A percentile compares a stretch with the other conserved stretches of the same genome.
phyloP scores from a whole-genome alignment of 1,140 invertebrate genomes.

The Holcopasites calliopsidis region DNA sequence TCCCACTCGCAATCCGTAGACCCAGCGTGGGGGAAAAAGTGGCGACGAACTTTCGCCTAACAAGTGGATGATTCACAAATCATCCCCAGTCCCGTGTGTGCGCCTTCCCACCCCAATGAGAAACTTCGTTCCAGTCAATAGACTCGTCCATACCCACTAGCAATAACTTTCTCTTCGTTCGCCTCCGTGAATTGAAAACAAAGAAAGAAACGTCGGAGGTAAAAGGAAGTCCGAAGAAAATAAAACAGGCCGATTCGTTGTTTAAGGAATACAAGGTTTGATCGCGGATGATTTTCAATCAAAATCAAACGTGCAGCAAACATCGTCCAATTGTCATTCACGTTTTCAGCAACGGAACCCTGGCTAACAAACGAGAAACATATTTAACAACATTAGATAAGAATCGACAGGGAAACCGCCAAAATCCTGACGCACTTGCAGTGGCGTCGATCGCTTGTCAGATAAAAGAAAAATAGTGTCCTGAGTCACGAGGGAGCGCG shows the following conservation, averaged over 20 bases:
- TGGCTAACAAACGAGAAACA: background rate
- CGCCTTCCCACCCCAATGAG: conserved; percentile 9
- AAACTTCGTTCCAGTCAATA: conserved; percentile 57
- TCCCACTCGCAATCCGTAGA: background rate
- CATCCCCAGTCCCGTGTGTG: conserved; percentile 64
- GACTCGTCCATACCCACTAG: conserved; percentile 12
- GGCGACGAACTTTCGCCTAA: conserved; percentile 67
- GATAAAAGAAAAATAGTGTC: conserved; percentile 50
- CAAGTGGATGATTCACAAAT: conserved; percentile 75
- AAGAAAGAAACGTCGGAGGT: background rate
- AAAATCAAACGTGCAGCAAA: conserved; percentile 10
- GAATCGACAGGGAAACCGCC: background rate
- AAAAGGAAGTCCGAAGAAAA: background rate
- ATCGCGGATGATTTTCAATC: conserved; percentile 42
- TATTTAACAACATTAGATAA: conserved; percentile 21
- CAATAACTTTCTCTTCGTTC: conserved; percentile 51
- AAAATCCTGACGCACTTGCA: background rate
- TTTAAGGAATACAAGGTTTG: conserved; percentile 41
- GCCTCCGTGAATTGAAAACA: conserved; percentile 43
- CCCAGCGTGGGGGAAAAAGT: conserved; percentile 38
- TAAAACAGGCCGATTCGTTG: conserved; percentile 12
- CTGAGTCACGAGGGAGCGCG: conserved; percentile 47
- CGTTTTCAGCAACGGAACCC: background rate
- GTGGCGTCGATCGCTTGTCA: conserved; percentile 5
- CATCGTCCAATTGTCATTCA: conserved; percentile 20